Evolutionary conservation across 2,797 vertebrate genomes (phyloP).

Genomic region (Sebastes vulpes): DNA sequence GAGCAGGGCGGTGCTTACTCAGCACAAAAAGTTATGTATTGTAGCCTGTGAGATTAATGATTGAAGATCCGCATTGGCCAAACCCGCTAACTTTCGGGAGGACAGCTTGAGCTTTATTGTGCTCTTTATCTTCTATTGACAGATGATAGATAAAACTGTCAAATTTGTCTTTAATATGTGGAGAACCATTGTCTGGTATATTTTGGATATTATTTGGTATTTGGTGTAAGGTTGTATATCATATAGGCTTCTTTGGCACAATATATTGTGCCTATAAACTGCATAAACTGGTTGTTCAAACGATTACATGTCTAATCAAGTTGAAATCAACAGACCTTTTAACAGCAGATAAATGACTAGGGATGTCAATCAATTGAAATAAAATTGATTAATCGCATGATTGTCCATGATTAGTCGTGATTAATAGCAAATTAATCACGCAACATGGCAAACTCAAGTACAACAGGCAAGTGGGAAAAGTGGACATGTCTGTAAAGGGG

Average conservation of each 20-base stretch:
- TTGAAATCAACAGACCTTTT: background rate
- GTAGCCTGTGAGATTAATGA: slow-evolving; percentile 59
- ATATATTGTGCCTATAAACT: background rate
- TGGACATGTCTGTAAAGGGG: background rate
- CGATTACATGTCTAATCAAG: background rate
- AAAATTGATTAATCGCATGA: too few relatives aligned
- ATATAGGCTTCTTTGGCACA: background rate
- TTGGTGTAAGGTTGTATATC: background rate
- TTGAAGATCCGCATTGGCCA: slow-evolving; percentile 46
- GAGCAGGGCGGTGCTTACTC: slow-evolving; percentile 54
- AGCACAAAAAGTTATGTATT: slow-evolving; percentile 52
- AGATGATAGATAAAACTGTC: slow-evolving; percentile 39
- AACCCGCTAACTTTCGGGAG: slow-evolving; percentile 27
- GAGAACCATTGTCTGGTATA: background rate
- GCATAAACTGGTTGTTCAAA: background rate
- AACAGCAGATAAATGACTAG: background rate
- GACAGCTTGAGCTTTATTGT: slow-evolving; percentile 38
- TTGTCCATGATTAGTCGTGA: background rate
- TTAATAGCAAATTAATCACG: background rate
- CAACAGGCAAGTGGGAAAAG: too few relatives aligned
- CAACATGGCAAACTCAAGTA: too few relatives aligned
- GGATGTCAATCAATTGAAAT: background rate
- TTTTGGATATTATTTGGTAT: background rate
- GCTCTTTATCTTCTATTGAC: slow-evolving; percentile 32
- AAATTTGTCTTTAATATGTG: slow-evolving; percentile 16